A percentile compares a stretch with the other conserved stretches of the same genome.
phyloP scores from a whole-genome alignment of 2,797 vertebrate species.

The Acanthurus tractus region DNA sequence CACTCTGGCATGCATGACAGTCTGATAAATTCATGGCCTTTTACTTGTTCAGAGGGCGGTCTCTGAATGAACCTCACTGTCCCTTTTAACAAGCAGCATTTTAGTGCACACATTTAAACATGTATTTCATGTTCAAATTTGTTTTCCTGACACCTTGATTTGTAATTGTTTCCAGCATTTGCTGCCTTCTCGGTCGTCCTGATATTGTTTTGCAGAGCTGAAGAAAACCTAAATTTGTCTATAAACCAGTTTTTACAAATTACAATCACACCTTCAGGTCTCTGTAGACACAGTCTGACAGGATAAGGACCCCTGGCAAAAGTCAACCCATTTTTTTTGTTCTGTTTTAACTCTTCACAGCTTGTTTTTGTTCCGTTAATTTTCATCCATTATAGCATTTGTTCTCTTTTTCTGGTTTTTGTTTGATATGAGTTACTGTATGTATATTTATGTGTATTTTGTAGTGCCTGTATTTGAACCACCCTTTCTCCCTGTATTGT shows the following conservation, averaged over 20 bases:
- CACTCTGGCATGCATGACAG: conserved; percentile 68
- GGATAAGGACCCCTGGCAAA: conserved; percentile 39
- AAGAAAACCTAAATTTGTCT: conserved; percentile 46
- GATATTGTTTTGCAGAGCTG: conserved; percentile 31
- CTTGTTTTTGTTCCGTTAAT: conserved; percentile 31
- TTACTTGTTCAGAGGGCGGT: conserved; percentile 60
- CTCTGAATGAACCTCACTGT: conserved; percentile 69
- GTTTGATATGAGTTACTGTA: conserved; percentile 54
- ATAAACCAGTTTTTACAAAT: conserved; percentile 40
- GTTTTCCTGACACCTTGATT: conserved; percentile 36
- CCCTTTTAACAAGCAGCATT: conserved; percentile 55
- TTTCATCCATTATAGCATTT: conserved; percentile 48
- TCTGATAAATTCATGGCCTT: conserved; percentile 73
- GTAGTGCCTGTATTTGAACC: conserved; percentile 44
- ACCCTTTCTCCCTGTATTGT: conserved; percentile 12
- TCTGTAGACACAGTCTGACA: conserved; percentile 26
- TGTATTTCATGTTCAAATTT: conserved; percentile 52
- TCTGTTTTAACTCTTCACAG: conserved; percentile 18
- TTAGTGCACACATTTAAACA: conserved; percentile 42
- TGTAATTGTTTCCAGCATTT: conserved; percentile 35
- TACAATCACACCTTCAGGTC: conserved; percentile 30
- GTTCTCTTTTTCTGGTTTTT: conserved; percentile 30
- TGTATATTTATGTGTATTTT: conserved; percentile 54
- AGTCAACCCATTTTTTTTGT: conserved; percentile 36
- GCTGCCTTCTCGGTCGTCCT: conserved; percentile 20